Base-by-base conservation (phyloP, 2,797 vertebrate genomes). In the Picus viridis region DNA sequence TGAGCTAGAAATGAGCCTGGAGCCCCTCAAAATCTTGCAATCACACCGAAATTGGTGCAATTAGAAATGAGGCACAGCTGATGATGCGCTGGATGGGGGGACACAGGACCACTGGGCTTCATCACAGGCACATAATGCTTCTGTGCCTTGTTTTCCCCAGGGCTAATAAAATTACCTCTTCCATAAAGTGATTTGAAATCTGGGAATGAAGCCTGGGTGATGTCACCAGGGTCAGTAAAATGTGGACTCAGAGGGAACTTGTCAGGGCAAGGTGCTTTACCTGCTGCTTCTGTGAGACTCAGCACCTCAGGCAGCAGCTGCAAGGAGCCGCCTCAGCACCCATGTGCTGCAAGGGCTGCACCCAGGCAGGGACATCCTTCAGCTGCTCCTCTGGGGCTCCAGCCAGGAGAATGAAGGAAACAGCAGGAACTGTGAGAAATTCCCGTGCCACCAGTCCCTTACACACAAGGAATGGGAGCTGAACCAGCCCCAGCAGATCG, bases 271-370 rank as follows among this genome's bases (percentile, higher is more conserved):
- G 69, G 9, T 12, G 32, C 61, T 87, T 76, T 5, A 51, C n/a
- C 32, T 59, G 75, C 15, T 17, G 3, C 67, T 72, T 45, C 89
- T 65, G 41, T 39, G 22, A 43, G 59, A 20, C 16, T 32, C 49
- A 27, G 54, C 23, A 4, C 41, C 30, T 22, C 12, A 36, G 32
- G 45, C 70, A 72, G 65, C 43, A 77, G 75, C 65, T 32, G 59
- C 47, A 19, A 4, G 9, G 41, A 53, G 13, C 49, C 22, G 53
- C 26, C 57, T 8, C 51, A 29, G 63, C 73, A 36, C 24, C 2
- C 0, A 15, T 1, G 9, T 2, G 1, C 47, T 26, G 54, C 49
- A 69, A 36, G 1, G 18, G 27, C 27, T 7, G 14, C n/a, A 43
- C 14, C 53, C 53, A 41, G 26, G 63, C 36, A 86, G 53, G n/a